Base-by-base conservation (phyloP, 2,113 vertebrate species). In the Origma solitaria region DNA sequence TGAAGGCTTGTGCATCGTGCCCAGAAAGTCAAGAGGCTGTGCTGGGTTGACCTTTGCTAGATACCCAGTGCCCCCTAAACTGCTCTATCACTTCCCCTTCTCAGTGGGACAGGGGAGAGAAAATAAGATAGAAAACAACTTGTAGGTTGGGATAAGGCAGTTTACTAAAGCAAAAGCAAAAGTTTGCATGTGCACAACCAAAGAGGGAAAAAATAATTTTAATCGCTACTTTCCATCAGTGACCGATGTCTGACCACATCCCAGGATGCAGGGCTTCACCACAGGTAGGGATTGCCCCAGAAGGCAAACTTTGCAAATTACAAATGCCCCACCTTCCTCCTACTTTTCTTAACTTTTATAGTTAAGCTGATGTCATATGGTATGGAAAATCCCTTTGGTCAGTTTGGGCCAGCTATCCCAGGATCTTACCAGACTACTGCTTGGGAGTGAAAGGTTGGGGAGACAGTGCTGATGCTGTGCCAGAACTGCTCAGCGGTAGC, bases 271-370 rank as follows among this genome's bases (percentile, higher is more conserved):
- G 5, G 15, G 10, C 18, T 77, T 86, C 33, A 45, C 38, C 64
- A 69, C 0, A 0, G 4, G 6, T 22, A 68, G 14, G 3, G 12
- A 44, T 60, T 45, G n/a, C 33, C 60, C 15, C 19, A 15, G 54
- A 69, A 51, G 15, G 45, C 33, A 78, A 86, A 60, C 31, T 35
- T 42, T 69, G 37, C 30, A 42, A 42, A 12, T 21, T 50, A 76
- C 1, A 18, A 60, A 69, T 28, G 17, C 8, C 14, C 27, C 38
- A 51, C 37, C 33, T 37, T 60, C 33, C 33, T 69, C 10, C 18
- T 28, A 8, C 45, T 60, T 68, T 42, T 44, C 21, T 60, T 37
- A 60, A 25, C 37, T 60, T 86, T 60, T 33, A 51, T 69, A 33
- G 5, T 45, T 28, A 51, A 53, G 38, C 27, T 77, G 72, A 33